Conservation (phyloP, 2,888 invertebrate species). For the Embidobia sp. region DNA sequence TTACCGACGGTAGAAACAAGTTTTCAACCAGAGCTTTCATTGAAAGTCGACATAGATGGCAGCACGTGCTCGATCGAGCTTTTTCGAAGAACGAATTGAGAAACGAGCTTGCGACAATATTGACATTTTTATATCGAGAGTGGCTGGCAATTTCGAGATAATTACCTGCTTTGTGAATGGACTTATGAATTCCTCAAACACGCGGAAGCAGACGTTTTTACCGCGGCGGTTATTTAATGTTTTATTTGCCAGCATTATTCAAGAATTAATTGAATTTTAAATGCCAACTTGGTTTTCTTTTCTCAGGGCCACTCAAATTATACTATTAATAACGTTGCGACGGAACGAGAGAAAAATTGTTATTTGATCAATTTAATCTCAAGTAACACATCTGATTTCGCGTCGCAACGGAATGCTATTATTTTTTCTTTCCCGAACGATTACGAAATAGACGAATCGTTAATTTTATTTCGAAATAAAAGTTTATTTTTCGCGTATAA, state of each 20-base stretch:
- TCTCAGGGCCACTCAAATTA: neutral
- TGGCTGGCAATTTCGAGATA: slow-evolving; percentile 12
- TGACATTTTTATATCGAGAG: slow-evolving; percentile 38
- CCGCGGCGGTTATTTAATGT: neutral
- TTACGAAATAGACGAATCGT: no score
- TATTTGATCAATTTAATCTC: no score
- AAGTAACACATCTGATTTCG: no score
- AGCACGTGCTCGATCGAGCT: neutral
- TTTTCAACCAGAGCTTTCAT: slow-evolving; percentile 6
- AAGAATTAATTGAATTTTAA: slow-evolving; percentile 26
- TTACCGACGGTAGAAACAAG: slow-evolving; percentile 5
- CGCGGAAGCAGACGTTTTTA: slow-evolving; percentile 21
- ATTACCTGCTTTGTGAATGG: slow-evolving; percentile 29
- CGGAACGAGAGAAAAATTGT: no score
- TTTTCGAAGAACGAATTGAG: neutral
- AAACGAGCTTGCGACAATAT: slow-evolving; percentile 33
- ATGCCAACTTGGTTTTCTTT: neutral
- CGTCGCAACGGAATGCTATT: no score
- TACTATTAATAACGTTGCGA: no score
- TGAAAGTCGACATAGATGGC: slow-evolving; percentile 6
- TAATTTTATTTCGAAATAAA: no score
- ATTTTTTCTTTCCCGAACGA: no score
- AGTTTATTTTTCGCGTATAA: no score
- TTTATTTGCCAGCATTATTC: slow-evolving; percentile 12
- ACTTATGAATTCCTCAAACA: slow-evolving; percentile 29